Conservation (phyloP, 1,140 invertebrate genomes). For the Sitophilus oryzae region DNA sequence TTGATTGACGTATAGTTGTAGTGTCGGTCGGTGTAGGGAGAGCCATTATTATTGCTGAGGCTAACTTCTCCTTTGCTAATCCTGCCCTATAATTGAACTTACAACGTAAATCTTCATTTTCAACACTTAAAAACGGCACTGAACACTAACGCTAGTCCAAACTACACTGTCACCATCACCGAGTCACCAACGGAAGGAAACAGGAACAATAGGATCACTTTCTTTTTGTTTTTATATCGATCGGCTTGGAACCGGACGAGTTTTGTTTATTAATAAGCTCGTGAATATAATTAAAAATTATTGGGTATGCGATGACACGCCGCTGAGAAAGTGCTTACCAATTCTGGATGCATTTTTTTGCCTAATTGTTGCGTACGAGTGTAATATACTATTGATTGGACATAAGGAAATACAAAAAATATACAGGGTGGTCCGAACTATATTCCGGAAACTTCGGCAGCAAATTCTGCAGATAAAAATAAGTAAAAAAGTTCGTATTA, state of each 20-base stretch:
- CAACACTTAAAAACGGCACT: not conserved
- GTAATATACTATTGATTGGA: too few species aligned
- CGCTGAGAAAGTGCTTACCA: conserved; percentile 31
- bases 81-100: too few species aligned
- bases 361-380: conserved; percentile 22
- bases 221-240: conserved; percentile 39
- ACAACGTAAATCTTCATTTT: conserved; percentile 18
- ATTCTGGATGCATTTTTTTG: conserved; percentile 30
- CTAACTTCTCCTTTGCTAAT: too few species aligned
- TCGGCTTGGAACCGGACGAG: conserved; percentile 15
- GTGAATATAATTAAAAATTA: conserved; percentile 13
- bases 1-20: too few species aligned
- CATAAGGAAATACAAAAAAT: too few species aligned
- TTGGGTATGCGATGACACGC: conserved; percentile 17
- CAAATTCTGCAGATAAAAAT: too few species aligned
- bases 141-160: conserved; percentile 5
- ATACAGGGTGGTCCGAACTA: too few species aligned
- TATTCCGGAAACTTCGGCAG: too few species aligned
- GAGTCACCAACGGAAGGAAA: conserved; percentile 13
- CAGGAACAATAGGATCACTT: conserved; percentile 32
- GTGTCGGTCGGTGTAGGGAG: too few species aligned
- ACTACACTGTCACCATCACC: conserved; percentile 32
- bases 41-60: too few species aligned
- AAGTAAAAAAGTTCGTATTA: too few species aligned
- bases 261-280: conserved; percentile 26